Evolutionary conservation across 2,888 invertebrate genomes (phyloP), one percentile per base, ranked within the genome.

Genomic region (Nephrotoma appendiculata): DNA sequence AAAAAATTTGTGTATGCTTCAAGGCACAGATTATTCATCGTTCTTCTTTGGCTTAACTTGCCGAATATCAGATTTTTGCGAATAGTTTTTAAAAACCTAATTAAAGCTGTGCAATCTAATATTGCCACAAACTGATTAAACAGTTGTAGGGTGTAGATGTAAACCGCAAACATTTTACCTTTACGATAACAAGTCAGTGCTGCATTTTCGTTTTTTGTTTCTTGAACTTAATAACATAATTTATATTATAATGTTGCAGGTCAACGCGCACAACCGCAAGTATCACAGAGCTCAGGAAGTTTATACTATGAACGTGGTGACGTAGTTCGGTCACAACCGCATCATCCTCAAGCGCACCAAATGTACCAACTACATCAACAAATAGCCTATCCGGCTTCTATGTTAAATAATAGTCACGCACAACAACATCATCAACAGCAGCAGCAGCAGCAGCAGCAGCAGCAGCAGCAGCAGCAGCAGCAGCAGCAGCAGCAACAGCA

Each of bases 211-310:
- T 12, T 88, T 87, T 15, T 90, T 90, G 19, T 12, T 3, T 86
- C 31, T 12, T 44, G 85, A 41, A 44, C 19, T 19, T 19, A 12
- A 12, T 84, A 5, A 15, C 15, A 6, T n/a, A 19, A 45, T 15
- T 19, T 15, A 42, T 44, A 5, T 86, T 52, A 12, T 43, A 52
- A 83, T 42, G 44, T 31, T 85, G 6, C 43, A 89, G 90, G 90
- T 83, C 92, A 93, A 89, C 92, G 93, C 42, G 91, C 91, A 1
- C 92, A 92, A 88, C 92, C 92, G 1, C 92, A 91, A 88, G 91
- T 91, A 44, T 91, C 91, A 19, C 91, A 91, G 86, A 91, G 92
- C 11, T 90, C 91, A 41, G 90, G 90, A 86, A 90, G 89, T 43
- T 91, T 91, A 57, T 91, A 92, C 87, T 87, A 87, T 86, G 85